Evolutionary conservation across 2,888 invertebrate species (phyloP), one percentile per base, ranked within the genome.

Genomic region (Platycheirus rosarum): DNA sequence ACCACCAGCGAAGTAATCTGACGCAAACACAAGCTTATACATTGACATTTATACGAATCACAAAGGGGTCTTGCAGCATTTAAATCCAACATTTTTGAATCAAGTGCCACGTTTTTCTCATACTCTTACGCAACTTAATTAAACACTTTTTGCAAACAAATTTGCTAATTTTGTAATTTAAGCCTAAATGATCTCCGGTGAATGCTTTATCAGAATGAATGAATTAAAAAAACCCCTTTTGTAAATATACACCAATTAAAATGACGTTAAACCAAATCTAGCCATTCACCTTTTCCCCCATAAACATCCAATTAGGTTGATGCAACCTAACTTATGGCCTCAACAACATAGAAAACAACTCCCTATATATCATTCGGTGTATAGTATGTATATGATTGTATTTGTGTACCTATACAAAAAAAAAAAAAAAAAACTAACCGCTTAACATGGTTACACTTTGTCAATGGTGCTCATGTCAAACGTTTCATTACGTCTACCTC

Each of bases 401-500:
- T 23, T 2, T 23, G 23, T 23, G 23, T 23, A 23, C 6, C n/a
- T 23, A 23, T 23, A 23, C 23, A 23, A 23, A 2, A 23, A 2
- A 23, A 2, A 23, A 23, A 40, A 37, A 68, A 53, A 42, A 51
- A 62, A 63, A 79, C 74, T 63, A 74, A 69, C 63, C 68, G 55
- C 70, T 70, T 71, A 66, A 63, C 70, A 80, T 76, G 55, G 63
- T 75, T 63, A 74, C 80, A 66, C 51, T 32, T 42, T 29, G 53
- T 71, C 53, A 71, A 80, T 80, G 57, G 60, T 57, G 14, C 76
- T 80, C 60, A 40, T 32, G 42, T 70, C 70, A 80, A 71, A 79
- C 69, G 63, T 68, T 79, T 74, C 69, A 79, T 79, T 79, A 70
- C 37, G 42, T 63, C 51, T 32, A 32, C 29, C 2, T 26, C 74